Evolutionary conservation across 1,140 invertebrate species (phyloP).

Genomic region (Chionoecetes opilio): DNA sequence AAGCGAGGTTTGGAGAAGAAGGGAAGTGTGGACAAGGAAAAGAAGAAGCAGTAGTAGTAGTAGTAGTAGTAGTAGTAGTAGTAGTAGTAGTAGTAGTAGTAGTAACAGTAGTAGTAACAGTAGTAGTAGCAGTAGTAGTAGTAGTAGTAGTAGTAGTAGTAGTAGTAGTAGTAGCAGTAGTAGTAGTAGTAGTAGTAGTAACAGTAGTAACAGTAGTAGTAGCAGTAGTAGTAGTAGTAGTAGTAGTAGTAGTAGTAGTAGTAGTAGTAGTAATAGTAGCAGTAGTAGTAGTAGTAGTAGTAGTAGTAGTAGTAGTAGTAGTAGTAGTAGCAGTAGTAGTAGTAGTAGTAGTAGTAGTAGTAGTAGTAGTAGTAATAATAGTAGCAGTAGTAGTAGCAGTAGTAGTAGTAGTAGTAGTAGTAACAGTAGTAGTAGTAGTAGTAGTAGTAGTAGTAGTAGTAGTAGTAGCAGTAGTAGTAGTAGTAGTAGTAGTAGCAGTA

Average conservation of each 20-base stretch:
- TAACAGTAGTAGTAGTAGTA: too few relatives aligned
- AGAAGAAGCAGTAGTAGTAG: background rate
- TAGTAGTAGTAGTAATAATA: too few relatives aligned
- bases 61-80: background rate
- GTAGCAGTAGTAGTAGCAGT: too few relatives aligned
- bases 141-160: conserved; percentile 19
- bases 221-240: conserved; percentile 13
- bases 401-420: too few relatives aligned
- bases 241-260: conserved; percentile 14
- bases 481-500: background rate
- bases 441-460: background rate
- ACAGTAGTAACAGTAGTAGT: background rate
- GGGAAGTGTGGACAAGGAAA: too few relatives aligned
- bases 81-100: conserved; percentile 5
- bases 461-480: background rate
- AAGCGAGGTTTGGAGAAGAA: too few relatives aligned
- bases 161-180: conserved; percentile 1
- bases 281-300: conserved; percentile 21
- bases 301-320: conserved; percentile 22
- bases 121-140: conserved; percentile 21
- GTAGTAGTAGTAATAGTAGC: background rate
- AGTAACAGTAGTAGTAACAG: background rate
- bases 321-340: background rate
- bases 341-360: too few relatives aligned
- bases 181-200: background rate